A percentile compares a stretch with the other conserved stretches of the same genome.
phyloP scores from a whole-genome alignment of 2,797 vertebrate genomes.

The Melanotaenia maccullochi region DNA sequence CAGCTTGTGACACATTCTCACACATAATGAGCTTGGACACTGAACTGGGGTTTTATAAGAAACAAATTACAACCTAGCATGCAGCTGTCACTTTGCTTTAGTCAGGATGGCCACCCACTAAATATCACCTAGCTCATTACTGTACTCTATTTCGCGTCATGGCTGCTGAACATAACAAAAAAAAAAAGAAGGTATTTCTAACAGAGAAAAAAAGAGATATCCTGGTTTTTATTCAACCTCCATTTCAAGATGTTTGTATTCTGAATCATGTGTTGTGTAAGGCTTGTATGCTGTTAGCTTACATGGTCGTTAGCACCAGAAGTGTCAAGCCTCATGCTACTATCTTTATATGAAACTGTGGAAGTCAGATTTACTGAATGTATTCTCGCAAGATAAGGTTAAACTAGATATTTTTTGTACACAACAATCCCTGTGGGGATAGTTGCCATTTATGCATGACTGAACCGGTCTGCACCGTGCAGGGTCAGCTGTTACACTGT shows the following conservation, averaged over 20 bases:
- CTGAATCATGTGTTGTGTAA: neutral
- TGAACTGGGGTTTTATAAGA: slow-evolving; percentile 73
- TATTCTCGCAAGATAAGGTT: slow-evolving; percentile 61
- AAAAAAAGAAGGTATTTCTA: slow-evolving; percentile 37
- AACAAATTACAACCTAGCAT: slow-evolving; percentile 82
- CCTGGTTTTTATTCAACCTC: slow-evolving; percentile 8
- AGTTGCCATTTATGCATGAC: slow-evolving; percentile 78
- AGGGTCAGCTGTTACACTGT: slow-evolving; percentile 59
- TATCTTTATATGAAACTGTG: slow-evolving; percentile 27
- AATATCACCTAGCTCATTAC: slow-evolving; percentile 79
- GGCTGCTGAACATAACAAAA: slow-evolving; percentile 54
- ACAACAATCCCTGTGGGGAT: slow-evolving; percentile 58
- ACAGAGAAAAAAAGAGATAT: slow-evolving; percentile 9
- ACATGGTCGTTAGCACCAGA: slow-evolving; percentile 2
- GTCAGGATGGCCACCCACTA: slow-evolving; percentile 73
- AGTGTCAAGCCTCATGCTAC: slow-evolving; percentile 22
- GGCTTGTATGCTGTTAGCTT: slow-evolving; percentile 12
- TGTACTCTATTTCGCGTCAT: slow-evolving; percentile 21
- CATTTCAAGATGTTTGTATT: slow-evolving; percentile 15
- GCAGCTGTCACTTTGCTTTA: slow-evolving; percentile 79
- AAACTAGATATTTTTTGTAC: slow-evolving; percentile 63
- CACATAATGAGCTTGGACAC: slow-evolving; percentile 71
- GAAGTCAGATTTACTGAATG: slow-evolving; percentile 58
- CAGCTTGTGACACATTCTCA: slow-evolving; percentile 68
- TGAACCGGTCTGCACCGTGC: slow-evolving; percentile 59